Conservation (phyloP, 1,140 invertebrate species). For the Drosophila littoralis region DNA sequence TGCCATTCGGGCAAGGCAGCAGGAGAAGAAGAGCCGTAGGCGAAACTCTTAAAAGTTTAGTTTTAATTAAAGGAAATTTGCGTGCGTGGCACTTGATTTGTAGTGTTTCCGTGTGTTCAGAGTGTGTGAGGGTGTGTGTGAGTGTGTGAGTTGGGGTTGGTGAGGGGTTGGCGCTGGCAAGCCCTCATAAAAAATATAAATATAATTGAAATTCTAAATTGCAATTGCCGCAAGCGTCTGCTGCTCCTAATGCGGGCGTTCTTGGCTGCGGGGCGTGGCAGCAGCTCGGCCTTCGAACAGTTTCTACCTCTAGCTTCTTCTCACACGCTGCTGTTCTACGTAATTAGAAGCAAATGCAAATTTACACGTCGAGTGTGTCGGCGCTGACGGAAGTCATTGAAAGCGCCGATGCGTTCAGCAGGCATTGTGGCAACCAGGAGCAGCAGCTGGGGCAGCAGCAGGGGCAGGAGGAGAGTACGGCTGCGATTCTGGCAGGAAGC, state of each 20-base stretch:
- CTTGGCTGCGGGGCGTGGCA: conserved; percentile 16
- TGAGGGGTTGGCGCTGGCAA: not conserved
- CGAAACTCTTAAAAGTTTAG: conserved; percentile 76
- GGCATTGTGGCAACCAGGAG: conserved; percentile 33
- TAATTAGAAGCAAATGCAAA: conserved; percentile 81
- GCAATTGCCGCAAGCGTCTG: conserved; percentile 67
- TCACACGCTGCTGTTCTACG: conserved; percentile 38
- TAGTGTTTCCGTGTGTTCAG: conserved; percentile 65
- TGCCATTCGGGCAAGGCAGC: conserved; percentile 1
- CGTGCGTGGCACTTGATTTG: conserved; percentile 79
- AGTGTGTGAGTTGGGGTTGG: not conserved
- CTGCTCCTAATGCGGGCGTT: conserved; percentile 46
- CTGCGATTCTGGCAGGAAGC: conserved; percentile 44
- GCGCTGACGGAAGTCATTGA: conserved; percentile 76
- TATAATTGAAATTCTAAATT: conserved; percentile 82
- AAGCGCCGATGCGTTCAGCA: conserved; percentile 59
- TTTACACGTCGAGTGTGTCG: conserved; percentile 76
- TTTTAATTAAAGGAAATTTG: conserved; percentile 82
- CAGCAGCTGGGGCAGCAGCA: not conserved
- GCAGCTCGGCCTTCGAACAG: conserved; percentile 8
- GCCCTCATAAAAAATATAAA: conserved; percentile 68
- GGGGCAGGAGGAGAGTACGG: not conserved
- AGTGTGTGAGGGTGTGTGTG: not conserved
- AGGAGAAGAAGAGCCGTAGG: conserved; percentile 32
- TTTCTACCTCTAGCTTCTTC: not conserved